Evolutionary conservation across 2,797 vertebrate genomes (phyloP).

Genomic region (Nannoperca australis): DNA sequence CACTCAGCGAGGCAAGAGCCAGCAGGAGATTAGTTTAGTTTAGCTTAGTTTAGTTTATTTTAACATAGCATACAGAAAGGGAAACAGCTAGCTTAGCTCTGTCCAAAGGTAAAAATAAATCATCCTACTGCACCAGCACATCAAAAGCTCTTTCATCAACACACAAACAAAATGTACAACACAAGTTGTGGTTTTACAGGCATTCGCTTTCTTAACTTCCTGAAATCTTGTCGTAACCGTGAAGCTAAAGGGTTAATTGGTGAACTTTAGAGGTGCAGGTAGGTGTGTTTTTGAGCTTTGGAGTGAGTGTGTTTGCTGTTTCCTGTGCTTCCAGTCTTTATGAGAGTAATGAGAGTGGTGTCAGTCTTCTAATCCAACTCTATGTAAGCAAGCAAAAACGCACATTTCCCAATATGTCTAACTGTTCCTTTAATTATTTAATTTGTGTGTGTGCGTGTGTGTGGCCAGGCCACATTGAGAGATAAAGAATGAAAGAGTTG

Average conservation of each 20-base stretch:
- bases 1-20: neutral
- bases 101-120: neutral
- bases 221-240: neutral
- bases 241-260: neutral
- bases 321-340: neutral
- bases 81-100: no score
- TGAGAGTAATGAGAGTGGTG: no score
- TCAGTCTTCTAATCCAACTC: neutral
- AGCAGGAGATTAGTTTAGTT: neutral
- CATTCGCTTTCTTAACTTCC: neutral
- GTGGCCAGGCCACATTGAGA: constrained; percentile 24
- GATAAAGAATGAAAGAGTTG: constrained; percentile 34
- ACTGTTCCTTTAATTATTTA: neutral
- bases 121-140: no score
- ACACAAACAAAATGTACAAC: neutral
- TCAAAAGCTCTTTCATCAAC: neutral
- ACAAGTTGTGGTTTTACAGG: neutral
- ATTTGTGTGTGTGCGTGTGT: constrained; percentile 3
- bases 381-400: neutral
- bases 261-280: neutral
- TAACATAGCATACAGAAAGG: neutral
- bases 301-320: neutral
- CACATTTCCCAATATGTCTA: constrained; percentile 1
- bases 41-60: neutral
- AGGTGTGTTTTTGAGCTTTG: neutral